Conservation (phyloP, 2,888 invertebrate species). For the Plagiodera versicolora region DNA sequence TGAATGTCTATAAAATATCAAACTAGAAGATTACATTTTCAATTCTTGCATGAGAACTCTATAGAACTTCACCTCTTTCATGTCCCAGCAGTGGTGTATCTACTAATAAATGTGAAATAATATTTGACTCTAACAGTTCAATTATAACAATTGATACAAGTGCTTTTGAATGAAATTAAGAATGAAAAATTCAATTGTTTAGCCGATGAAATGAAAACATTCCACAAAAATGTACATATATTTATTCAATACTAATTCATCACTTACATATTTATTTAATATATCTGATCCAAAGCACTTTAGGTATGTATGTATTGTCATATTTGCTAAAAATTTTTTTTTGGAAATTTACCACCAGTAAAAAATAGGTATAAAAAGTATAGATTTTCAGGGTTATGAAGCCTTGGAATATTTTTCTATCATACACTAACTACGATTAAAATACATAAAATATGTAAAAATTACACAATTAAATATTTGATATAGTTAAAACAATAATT, state of each 20-base stretch:
- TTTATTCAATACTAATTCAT: background rate
- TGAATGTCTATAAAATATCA: too few species aligned
- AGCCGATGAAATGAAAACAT: background rate
- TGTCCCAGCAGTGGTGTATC: too few species aligned
- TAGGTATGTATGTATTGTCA: background rate
- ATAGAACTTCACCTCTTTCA: too few species aligned
- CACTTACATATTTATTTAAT: background rate
- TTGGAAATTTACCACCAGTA: background rate
- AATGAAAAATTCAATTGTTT: too few species aligned
- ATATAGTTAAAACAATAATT: slow-evolving; percentile 51
- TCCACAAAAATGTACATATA: background rate
- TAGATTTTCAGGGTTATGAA: slow-evolving; percentile 18
- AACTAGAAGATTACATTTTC: too few species aligned
- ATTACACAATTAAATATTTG: slow-evolving; percentile 49
- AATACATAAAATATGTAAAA: slow-evolving; percentile 45
- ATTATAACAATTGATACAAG: too few species aligned
- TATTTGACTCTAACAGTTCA: too few species aligned
- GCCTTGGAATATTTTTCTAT: slow-evolving; percentile 37
- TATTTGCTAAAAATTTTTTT: background rate
- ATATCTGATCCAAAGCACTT: background rate
- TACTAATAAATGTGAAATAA: too few species aligned
- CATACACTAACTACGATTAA: slow-evolving; percentile 38
- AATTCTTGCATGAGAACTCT: too few species aligned
- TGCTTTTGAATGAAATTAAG: too few species aligned
- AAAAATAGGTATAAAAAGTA: slow-evolving; percentile 11